Evolutionary conservation across 2,888 invertebrate species (phyloP).

Genomic region (Girardia tigrina): DNA sequence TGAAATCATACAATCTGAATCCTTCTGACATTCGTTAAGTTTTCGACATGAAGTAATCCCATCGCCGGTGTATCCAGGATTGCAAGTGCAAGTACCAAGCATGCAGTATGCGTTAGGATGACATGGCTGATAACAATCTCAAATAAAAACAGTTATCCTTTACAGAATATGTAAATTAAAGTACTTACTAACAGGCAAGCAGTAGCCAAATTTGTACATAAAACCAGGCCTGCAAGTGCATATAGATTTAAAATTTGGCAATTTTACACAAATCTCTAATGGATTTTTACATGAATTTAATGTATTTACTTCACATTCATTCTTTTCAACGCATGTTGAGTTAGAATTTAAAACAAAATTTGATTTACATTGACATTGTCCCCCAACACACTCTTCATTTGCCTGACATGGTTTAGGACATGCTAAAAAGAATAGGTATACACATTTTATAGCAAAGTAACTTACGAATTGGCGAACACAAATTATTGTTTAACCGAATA

Average conservation of each 20-base stretch:
- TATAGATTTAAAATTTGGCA: neutral
- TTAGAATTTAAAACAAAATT: neutral
- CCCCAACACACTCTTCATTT: neutral
- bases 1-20: neutral
- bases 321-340: neutral
- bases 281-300: neutral
- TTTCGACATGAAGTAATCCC: neutral
- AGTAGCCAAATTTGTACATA: neutral
- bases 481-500: neutral
- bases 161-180: neutral
- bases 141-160: too few relatives aligned
- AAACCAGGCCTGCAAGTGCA: neutral
- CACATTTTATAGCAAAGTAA: too few relatives aligned
- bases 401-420: neutral
- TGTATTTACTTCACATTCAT: neutral
- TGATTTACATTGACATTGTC: slow-evolving; percentile 2
- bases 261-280: neutral
- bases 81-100: neutral
- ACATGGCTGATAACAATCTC: slow-evolving; percentile 13
- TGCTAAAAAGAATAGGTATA: neutral
- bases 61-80: neutral
- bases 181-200: neutral
- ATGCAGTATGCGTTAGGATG: neutral
- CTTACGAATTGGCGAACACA: neutral
- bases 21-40: neutral